Evolutionary conservation across 2,888 invertebrate species (phyloP).

Genomic region (Baronia brevicornis): DNA sequence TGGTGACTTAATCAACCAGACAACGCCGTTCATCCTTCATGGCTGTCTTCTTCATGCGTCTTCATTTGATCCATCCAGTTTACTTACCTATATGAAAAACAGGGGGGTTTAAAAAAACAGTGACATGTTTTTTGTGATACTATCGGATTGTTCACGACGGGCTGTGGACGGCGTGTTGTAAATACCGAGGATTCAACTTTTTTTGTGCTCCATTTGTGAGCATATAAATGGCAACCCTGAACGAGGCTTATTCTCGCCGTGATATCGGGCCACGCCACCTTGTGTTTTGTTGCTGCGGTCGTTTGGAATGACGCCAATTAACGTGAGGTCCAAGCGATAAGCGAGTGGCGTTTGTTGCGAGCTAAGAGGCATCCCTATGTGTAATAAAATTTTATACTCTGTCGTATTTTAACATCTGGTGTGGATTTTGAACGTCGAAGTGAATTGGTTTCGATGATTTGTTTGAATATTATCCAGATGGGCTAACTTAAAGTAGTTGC

Average conservation of each 20-base stretch:
- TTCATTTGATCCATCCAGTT: constrained; percentile 3
- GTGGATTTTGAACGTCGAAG: too few relatives aligned
- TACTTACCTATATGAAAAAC: too few relatives aligned
- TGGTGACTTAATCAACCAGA: too few relatives aligned
- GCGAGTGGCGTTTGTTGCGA: constrained; percentile 19
- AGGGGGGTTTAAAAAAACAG: too few relatives aligned
- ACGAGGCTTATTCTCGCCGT: constrained; percentile 21
- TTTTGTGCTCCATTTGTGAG: constrained; percentile 8
- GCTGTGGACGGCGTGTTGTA: constrained; percentile 4
- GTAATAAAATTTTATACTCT: too few relatives aligned
- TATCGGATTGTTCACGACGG: not conserved
- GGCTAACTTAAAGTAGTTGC: too few relatives aligned
- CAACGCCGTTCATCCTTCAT: too few relatives aligned
- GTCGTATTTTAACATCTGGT: too few relatives aligned
- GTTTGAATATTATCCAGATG: too few relatives aligned
- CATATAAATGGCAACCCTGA: constrained; percentile 17
- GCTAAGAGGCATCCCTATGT: too few relatives aligned
- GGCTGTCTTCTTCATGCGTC: too few relatives aligned
- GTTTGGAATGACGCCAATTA: constrained; percentile 33
- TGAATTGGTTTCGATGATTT: too few relatives aligned
- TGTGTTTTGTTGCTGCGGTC: constrained; percentile 24
- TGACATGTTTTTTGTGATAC: not conserved
- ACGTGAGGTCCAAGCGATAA: constrained; percentile 23
- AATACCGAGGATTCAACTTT: constrained; percentile 2
- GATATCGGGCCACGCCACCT: constrained; percentile 27